Evolutionary conservation across 2,113 vertebrate species (phyloP).

Genomic region (Indicator maculatus): DNA sequence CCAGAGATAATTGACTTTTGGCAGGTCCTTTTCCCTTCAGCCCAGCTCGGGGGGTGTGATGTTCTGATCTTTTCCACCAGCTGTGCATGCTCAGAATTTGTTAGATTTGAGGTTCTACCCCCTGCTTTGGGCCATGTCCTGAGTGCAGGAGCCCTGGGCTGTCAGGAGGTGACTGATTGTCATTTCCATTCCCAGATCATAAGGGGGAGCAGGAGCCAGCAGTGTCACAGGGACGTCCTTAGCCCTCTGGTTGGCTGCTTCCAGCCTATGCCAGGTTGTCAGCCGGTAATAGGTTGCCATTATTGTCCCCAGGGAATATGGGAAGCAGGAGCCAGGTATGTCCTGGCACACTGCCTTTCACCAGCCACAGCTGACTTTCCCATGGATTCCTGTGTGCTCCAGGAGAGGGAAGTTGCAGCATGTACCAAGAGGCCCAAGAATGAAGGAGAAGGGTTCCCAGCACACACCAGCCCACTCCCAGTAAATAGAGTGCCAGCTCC

Average conservation of each 20-base stretch:
- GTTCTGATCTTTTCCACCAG: not conserved
- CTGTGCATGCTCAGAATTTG: not conserved
- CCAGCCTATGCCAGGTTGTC: not conserved
- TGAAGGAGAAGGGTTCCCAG: not conserved
- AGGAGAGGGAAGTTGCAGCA: not conserved
- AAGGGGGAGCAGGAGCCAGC: not conserved
- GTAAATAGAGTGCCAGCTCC: rapidly evolving
- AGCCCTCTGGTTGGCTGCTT: not conserved
- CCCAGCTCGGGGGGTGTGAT: not conserved
- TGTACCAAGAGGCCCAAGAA: not conserved
- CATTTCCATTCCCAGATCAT: not conserved
- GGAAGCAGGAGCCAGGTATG: not conserved
- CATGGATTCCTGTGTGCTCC: not conserved
- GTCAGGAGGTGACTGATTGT: not conserved
- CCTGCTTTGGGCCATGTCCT: not conserved
- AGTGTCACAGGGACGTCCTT: no score
- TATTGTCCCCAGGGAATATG: not conserved
- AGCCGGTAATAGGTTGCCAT: not conserved
- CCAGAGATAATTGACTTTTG: not conserved
- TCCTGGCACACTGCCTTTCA: no score
- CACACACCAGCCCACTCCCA: not conserved
- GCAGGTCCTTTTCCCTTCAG: no score
- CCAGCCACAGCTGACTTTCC: not conserved
- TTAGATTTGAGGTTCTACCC: not conserved
- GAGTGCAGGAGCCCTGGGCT: not conserved